These are phyloP conservation scores for Aphidius ervi DNA, from an alignment of 1,140 invertebrate species.

Conservation along the genomic window DNA sequence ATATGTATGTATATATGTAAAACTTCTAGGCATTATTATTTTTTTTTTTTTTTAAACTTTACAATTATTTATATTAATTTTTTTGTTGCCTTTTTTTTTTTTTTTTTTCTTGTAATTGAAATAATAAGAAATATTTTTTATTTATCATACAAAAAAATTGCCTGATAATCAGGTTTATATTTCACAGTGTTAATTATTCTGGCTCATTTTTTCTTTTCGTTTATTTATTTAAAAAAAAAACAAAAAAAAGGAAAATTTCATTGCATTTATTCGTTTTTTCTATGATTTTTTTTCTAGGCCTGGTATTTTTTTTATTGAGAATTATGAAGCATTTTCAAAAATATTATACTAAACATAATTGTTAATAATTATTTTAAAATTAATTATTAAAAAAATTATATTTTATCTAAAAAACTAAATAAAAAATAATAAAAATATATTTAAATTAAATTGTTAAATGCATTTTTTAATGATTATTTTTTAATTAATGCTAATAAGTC, in stretches of 20 bases:
- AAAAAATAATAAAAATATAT: conserved; percentile 23
- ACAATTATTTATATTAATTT: conserved; percentile 45
- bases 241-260: conserved; percentile 28
- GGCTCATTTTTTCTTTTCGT: conserved; percentile 25
- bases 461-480: not conserved
- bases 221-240: conserved; percentile 27
- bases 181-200: conserved; percentile 11
- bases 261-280: conserved; percentile 15
- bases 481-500: too few species aligned
- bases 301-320: conserved; percentile 37
- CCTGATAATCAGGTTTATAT: conserved; percentile 33
- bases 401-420: conserved; percentile 4
- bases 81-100: conserved; percentile 17
- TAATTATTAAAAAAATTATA: not conserved
- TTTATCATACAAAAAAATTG: conserved; percentile 32
- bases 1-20: conserved; percentile 35
- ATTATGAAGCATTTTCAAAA: conserved; percentile 49
- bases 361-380: conserved; percentile 4
- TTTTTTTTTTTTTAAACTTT: conserved; percentile 30
- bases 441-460: conserved; percentile 16
- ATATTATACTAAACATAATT: conserved; percentile 29
- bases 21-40: conserved; percentile 45
- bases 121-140: conserved; percentile 28
- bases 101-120: conserved; percentile 10
- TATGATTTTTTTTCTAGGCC: conserved; percentile 36